Evolutionary conservation across 2,888 invertebrate species (phyloP), one percentile per base, ranked within the genome.

Genomic region (Latheticus oryzae): DNA sequence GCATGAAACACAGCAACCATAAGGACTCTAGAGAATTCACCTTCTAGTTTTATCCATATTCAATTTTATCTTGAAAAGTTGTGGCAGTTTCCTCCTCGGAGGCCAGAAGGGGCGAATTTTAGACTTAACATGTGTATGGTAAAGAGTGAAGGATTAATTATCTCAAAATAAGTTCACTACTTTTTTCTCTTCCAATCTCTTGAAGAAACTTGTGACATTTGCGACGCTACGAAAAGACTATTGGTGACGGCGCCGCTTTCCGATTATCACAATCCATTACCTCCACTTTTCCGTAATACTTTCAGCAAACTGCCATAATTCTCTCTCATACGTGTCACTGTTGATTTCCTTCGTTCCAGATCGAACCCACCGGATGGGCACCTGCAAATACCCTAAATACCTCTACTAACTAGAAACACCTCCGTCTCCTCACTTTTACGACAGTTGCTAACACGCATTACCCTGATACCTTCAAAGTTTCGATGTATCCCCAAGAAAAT

Each of bases 41-140:
- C 58, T 70, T 67, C 70, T 70, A 74, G 72, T 76, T 75, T 76
- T 76, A 76, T 76, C 74, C 76, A 76, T 76, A 76, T 76, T 76
- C 76, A 76, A 76, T 76, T 76, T 74, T 74, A 74, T 72, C 67
- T 66, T 60, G 64, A 70, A 69, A 73, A 72, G 69, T 74, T 75
- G 70, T 73, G 73, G 72, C 73, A 73, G 72, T 71, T 70, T 65
- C 62, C 64, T 68, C 68, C 70, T 65, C 59, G 58, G 69, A 65
- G 70, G 71, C 64, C 60, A 28, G 8, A 9, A 11, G 55, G 61
- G n/a, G n/a, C n/a, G n/a, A n/a, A n/a, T n/a, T n/a, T n/a, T n/a
- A n/a, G n/a, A n/a, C n/a, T n/a, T n/a, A n/a, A n/a, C n/a, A n/a
- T n/a, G n/a, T n/a, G n/a, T n/a, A n/a, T n/a, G n/a, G n/a, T n/a